A percentile compares a stretch with the other conserved stretches of the same genome.
These are phyloP conservation scores for Bryconaethiops microstoma DNA, from an alignment of 2,797 vertebrate species.

Conservation along the genomic window DNA sequence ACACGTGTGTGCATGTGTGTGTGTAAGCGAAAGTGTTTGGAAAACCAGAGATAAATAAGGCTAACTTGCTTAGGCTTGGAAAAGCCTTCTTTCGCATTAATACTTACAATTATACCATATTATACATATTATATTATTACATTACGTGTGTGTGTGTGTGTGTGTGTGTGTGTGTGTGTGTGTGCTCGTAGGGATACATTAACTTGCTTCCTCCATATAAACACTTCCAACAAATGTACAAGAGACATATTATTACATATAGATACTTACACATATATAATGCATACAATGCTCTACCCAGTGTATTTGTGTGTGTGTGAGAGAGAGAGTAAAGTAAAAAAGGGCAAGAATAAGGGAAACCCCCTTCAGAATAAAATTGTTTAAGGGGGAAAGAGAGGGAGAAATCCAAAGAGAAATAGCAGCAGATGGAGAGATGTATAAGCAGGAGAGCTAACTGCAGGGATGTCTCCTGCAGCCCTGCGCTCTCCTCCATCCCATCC, in stretches of 20 bases:
- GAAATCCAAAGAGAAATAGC: slow-evolving; percentile 42
- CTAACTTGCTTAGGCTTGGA: background rate
- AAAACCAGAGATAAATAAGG: background rate
- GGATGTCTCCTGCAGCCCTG: slow-evolving; percentile 24
- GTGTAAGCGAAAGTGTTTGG: background rate
- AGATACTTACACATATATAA: background rate
- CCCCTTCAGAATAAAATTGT: background rate
- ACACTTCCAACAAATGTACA: no score
- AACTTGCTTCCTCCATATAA: no score
- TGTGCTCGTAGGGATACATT: no score
- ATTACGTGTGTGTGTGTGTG: no score
- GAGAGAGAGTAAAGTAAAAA: background rate
- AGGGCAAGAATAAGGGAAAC: background rate
- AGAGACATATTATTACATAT: background rate
- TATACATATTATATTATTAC: no score
- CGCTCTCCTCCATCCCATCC: background rate
- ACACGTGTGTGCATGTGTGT: background rate
- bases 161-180: no score
- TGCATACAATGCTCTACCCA: background rate
- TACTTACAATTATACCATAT: no score
- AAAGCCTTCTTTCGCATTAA: no score
- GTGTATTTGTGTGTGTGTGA: background rate
- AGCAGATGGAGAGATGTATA: slow-evolving; percentile 31
- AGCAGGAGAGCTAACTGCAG: slow-evolving; percentile 42
- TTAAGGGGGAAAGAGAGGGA: slow-evolving; percentile 4